Conservation (phyloP, 2,888 invertebrate genomes). For the Leucoma salicis region DNA sequence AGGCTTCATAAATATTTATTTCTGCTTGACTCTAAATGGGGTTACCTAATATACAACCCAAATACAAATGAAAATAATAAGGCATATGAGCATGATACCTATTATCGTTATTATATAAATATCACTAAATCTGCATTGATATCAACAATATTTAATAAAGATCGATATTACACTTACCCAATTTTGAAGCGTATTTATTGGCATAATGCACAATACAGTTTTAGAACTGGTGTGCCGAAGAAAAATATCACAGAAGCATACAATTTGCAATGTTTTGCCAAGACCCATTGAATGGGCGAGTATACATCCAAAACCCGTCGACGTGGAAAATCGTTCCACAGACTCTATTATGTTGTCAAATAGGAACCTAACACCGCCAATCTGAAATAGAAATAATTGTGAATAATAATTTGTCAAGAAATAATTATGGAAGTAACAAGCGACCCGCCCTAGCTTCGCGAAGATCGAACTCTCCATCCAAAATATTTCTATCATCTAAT, state of each 20-base stretch:
- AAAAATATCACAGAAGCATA: constrained; percentile 98
- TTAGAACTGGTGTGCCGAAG: constrained; percentile 93
- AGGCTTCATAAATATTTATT: too few species aligned
- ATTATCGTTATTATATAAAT: not conserved
- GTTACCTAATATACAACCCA: too few species aligned
- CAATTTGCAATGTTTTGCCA: constrained; percentile 98
- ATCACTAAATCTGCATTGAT: too few species aligned
- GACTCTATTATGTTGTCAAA: constrained; percentile 99
- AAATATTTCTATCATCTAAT: too few species aligned
- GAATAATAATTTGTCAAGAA: too few species aligned
- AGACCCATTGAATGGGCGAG: constrained; percentile 99
- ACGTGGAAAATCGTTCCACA: constrained; percentile 91
- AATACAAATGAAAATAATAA: too few species aligned
- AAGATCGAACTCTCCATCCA: too few species aligned
- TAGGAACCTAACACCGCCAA: constrained; percentile 96
- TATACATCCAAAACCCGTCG: constrained; percentile 97
- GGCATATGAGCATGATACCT: too few species aligned
- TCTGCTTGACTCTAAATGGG: too few species aligned
- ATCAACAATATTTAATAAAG: not conserved
- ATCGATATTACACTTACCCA: constrained; percentile 84
- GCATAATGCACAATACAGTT: constrained; percentile 97
- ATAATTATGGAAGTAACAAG: not conserved
- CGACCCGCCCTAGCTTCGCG: too few species aligned
- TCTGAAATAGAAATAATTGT: constrained; percentile 70
- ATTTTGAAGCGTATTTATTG: constrained; percentile 98